Evolutionary conservation across 1,140 invertebrate species (phyloP).

Genomic region (Caerostris extrusa): DNA sequence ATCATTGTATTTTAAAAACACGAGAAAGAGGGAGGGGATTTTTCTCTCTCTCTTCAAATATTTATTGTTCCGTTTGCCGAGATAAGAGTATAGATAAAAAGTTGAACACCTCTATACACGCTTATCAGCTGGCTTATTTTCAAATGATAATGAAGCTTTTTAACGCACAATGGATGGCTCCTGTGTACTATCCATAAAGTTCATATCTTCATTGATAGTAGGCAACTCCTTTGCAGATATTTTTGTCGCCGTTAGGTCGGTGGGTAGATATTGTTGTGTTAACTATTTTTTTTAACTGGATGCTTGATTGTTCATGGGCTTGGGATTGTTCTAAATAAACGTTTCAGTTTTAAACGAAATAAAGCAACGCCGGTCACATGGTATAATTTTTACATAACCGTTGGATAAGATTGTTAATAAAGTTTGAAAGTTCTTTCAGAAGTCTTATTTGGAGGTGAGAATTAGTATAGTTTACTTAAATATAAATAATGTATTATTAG

Average conservation of each 20-base stretch:
- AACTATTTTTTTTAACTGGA: background rate
- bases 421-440: too few relatives aligned
- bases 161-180: slow-evolving; percentile 38
- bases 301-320: background rate
- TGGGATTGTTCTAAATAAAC: background rate
- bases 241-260: slow-evolving; percentile 63
- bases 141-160: slow-evolving; percentile 45
- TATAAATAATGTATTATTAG: too few relatives aligned
- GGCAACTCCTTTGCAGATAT: slow-evolving; percentile 10
- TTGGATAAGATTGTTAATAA: too few relatives aligned
- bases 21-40: background rate
- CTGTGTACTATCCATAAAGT: slow-evolving; percentile 43
- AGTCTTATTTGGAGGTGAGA: background rate
- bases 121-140: slow-evolving; percentile 29
- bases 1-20: background rate
- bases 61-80: slow-evolving; percentile 15
- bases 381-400: too few relatives aligned
- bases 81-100: slow-evolving; percentile 31
- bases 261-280: slow-evolving; percentile 18
- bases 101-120: slow-evolving; percentile 15
- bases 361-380: too few relatives aligned
- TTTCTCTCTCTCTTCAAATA: background rate
- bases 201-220: background rate
- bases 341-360: background rate
- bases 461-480: too few relatives aligned